Evolutionary conservation across 2,888 invertebrate genomes (phyloP), one percentile per base, ranked within the genome.

Genomic region (Drosophila percnosoma): DNA sequence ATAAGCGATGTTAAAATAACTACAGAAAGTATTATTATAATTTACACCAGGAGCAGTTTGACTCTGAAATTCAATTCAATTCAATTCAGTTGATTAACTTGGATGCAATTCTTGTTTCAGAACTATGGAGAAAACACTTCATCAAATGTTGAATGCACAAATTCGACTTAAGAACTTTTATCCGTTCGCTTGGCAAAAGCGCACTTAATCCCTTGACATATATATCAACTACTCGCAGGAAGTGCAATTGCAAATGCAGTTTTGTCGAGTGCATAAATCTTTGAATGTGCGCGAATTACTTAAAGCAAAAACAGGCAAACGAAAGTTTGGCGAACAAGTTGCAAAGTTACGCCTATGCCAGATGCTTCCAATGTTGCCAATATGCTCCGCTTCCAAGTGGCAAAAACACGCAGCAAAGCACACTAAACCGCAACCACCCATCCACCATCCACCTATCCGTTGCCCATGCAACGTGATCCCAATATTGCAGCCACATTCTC

Each of bases 281-380:
- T 80, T 59, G 64, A 86, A 29, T 75, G 66, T 38, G 58, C 75
- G 83, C 87, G 90, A 88, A 86, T 85, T 89, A 85, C 85, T 88
- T 89, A 75, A 61, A 59, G 73, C 64, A 64, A 87, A 85, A 72
- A 70, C 53, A 58, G 80, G 68, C 77, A 42, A 55, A 45, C 53
- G 54, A 69, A 83, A 83, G 68, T 77, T 83, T 53, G 68, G 71
- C 67, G 62, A 77, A 66, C 66, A 87, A 77, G 70, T 52, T 65
- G 70, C 70, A 61, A 70, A 85, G 88, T 80, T 78, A 85, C 84
- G 85, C 85, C 90, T 85, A 85, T 67, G 64, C 67, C 65, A 80
- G 73, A 73, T 73, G 73, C 81, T 90, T 88, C 83, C 78, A 89
- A 82, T 85, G 89, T 67, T 89, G 75, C 82, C 83, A 85, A 89